Conservation (phyloP, 2,888 invertebrate species). For the Dinocampus coccinellae region DNA sequence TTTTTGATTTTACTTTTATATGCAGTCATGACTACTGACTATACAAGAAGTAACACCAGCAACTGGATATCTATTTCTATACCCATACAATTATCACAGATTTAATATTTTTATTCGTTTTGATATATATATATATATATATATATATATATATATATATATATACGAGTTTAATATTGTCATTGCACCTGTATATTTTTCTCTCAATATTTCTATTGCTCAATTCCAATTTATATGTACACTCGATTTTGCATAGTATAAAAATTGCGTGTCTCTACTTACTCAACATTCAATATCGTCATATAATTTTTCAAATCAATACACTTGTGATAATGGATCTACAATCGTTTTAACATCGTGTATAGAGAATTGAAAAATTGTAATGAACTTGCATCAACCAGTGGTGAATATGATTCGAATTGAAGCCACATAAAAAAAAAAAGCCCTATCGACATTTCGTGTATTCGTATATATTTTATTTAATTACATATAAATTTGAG, state of each 20-base stretch:
- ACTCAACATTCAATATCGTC: neutral
- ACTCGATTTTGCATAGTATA: neutral
- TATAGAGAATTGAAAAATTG: no score
- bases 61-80: slow-evolving; percentile 13
- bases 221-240: no score
- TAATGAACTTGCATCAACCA: no score
- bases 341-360: neutral
- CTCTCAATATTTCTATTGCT: no score
- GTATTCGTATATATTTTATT: no score
- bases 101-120: neutral
- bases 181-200: neutral
- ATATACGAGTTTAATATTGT: neutral
- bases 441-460: no score
- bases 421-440: no score
- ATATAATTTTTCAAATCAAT: neutral
- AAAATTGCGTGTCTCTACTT: slow-evolving; percentile 13
- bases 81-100: neutral
- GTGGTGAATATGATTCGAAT: no score
- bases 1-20: no score
- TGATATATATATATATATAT: no score
- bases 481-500: no score
- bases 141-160: neutral
- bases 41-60: neutral
- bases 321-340: neutral
- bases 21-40: neutral